A percentile compares a stretch with the other conserved stretches of the same genome.
Conservation (phyloP, 2,888 invertebrate genomes). For the Adela reaumurella region DNA sequence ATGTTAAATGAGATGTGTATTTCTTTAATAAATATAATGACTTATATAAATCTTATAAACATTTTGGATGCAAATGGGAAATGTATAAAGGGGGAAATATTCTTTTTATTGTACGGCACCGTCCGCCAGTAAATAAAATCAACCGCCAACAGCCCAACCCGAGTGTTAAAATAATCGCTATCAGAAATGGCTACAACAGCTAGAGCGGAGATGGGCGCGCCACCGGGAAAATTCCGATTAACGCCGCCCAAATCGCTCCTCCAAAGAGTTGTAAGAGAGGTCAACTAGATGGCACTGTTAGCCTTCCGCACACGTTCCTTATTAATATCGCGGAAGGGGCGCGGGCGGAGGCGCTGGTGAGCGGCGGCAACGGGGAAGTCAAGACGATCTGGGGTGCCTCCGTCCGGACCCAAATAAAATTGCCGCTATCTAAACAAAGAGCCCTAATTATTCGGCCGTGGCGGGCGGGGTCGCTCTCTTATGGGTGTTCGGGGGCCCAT, state of each 20-base stretch:
- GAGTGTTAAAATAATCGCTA: no score
- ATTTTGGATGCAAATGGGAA: no score
- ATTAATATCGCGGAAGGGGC: slow-evolving; percentile 35
- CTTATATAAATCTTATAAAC: no score
- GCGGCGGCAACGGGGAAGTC: slow-evolving; percentile 42
- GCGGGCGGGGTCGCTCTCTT: slow-evolving; percentile 66
- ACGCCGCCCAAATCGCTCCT: not conserved
- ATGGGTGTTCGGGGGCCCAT: slow-evolving; percentile 68
- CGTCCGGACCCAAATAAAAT: slow-evolving; percentile 58
- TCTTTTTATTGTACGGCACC: no score
- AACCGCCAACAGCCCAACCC: no score
- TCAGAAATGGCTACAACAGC: no score
- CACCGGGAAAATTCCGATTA: not conserved
- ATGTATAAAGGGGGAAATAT: no score
- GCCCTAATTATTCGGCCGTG: slow-evolving; percentile 64
- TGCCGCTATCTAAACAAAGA: slow-evolving; percentile 61
- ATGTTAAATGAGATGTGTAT: no score
- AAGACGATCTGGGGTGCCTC: slow-evolving; percentile 37
- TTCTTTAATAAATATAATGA: no score
- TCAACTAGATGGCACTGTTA: slow-evolving; percentile 19
- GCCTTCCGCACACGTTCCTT: slow-evolving; percentile 45
- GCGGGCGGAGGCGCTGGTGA: slow-evolving; percentile 1
- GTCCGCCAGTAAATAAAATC: no score
- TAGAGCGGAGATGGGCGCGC: not conserved
- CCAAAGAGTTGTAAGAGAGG: not conserved